Evolutionary conservation across 2,797 vertebrate genomes (phyloP).

Genomic region (Dryobates pubescens): DNA sequence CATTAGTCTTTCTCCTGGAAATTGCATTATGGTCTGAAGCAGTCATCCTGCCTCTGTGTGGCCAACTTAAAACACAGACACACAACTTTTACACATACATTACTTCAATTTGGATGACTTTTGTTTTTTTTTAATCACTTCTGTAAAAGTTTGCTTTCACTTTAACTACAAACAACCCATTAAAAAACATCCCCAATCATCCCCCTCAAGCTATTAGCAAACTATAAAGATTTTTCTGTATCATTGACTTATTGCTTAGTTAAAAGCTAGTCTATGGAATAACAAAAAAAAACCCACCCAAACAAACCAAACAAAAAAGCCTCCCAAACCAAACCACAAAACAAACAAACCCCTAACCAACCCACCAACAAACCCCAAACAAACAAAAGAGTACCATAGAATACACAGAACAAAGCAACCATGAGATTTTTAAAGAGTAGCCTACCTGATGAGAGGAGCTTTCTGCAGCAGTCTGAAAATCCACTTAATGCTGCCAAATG

Average conservation of each 20-base stretch:
- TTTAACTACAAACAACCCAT: not conserved
- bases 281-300: not conserved
- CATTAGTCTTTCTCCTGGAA: not conserved
- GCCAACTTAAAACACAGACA: not conserved
- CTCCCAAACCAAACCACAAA: not conserved
- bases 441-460: slow-evolving; percentile 95
- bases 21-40: not conserved
- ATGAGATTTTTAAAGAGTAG: not conserved
- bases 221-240: not conserved
- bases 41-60: not conserved
- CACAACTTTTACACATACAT: not conserved
- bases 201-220: not conserved
- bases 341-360: too few species aligned
- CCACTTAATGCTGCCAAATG: slow-evolving; percentile 98
- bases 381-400: not conserved
- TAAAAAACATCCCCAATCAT: not conserved
- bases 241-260: not conserved
- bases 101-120: not conserved
- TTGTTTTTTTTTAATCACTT: not conserved
- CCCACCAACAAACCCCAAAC: too few species aligned
- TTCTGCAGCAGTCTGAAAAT: slow-evolving; percentile 98
- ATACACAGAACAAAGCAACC: not conserved
- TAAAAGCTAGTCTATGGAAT: not conserved
- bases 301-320: not conserved
- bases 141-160: not conserved